Base-by-base conservation (phyloP, 2,888 invertebrate genomes). In the Nycteola revayana region DNA sequence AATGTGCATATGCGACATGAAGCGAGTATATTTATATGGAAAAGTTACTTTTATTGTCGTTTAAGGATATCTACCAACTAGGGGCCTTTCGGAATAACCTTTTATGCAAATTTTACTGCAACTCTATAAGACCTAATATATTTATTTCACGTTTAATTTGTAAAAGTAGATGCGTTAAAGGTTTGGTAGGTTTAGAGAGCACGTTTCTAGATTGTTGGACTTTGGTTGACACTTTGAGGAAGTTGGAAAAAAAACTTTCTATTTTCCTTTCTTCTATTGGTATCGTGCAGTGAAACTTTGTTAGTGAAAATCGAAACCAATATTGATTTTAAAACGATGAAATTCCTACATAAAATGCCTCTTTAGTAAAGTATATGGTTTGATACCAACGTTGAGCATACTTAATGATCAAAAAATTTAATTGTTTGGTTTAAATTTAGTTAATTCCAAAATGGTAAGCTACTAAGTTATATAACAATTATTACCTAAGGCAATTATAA, bases 221-320 rank as follows among this genome's bases (percentile, higher is more conserved):
- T 78, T 69, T 51, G 47, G 62, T 71, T 75, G 75, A 72, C 75
- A 80, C 68, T 72, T 69, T 31, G 59, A 54, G 62, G 50, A 73
- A 78, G 69, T 81, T 67, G 44, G 40, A 54, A 51, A 34, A 38
- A 21, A 35, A 73, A 70, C 66, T 73, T 78, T 77, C 75, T 74
- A 68, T 74, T 75, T 69, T 67, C 64, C 42, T 46, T 57, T 48
- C 60, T 54, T 62, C 68, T 66, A 74, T 75, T 75, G 74, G 70
- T 69, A 75, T 67, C 61, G 51, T 60, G 58, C 50, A 50, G 50
- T 42, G 46, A 58, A 77, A 74, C 65, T 75, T 75, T 44, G 38
- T 37, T 57, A 59, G 60, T 58, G 60, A 49, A 60, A 62, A 66
- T 70, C 65, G 64, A 57, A 65, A 65, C 71, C 62, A 69, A 70